phyloP scores from a whole-genome alignment of 1,140 invertebrate species.

The Drosophila burlai region DNA sequence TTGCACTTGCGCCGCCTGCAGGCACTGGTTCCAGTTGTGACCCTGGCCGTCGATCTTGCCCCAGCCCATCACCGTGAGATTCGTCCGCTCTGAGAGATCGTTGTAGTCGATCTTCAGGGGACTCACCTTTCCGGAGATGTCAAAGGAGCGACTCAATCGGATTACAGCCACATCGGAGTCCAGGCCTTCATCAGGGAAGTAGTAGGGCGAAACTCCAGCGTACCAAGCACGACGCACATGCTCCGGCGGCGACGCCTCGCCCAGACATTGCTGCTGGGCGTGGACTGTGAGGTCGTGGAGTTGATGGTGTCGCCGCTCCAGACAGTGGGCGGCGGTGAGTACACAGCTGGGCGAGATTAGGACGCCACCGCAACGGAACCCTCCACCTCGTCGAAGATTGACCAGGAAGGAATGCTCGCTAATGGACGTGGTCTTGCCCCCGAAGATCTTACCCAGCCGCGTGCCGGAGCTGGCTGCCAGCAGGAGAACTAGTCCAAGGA shows the following conservation, averaged over 20 bases:
- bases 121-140: slow-evolving; percentile 20
- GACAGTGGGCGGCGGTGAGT: slow-evolving; percentile 72
- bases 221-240: slow-evolving; percentile 40
- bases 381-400: slow-evolving; percentile 41
- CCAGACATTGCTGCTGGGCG: slow-evolving; percentile 59
- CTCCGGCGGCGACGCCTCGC: background rate
- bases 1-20: slow-evolving; percentile 41
- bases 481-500: slow-evolving; percentile 14
- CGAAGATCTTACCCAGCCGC: slow-evolving; percentile 43
- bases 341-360: slow-evolving; percentile 72
- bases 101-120: slow-evolving; percentile 49
- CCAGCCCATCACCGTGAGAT: slow-evolving; percentile 64
- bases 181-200: background rate
- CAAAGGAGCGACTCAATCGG: slow-evolving; percentile 39
- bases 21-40: slow-evolving; percentile 37
- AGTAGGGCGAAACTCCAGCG: slow-evolving; percentile 21
- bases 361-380: slow-evolving; percentile 59
- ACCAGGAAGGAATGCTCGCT: slow-evolving; percentile 57
- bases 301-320: slow-evolving; percentile 17
- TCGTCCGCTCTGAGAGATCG: slow-evolving; percentile 13
- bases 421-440: slow-evolving; percentile 21
- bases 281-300: slow-evolving; percentile 39
- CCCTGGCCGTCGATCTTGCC: slow-evolving; percentile 9
- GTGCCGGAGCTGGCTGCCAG: background rate
- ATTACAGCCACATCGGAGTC: slow-evolving; percentile 70